Conservation (phyloP, 2,888 invertebrate species). For the Parasteatoda lunata region DNA sequence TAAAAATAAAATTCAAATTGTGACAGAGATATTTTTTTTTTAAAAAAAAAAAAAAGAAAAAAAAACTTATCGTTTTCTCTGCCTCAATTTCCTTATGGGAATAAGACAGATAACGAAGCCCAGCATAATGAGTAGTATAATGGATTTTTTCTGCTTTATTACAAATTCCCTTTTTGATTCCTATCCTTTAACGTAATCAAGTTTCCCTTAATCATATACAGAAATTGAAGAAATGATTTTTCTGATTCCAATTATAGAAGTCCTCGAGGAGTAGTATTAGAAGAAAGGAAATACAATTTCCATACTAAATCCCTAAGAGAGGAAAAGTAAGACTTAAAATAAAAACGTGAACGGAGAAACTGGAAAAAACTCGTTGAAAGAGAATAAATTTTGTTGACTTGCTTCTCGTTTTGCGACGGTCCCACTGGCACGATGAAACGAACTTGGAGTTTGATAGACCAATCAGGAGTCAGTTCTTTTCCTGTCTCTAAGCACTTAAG, state of each 20-base stretch:
- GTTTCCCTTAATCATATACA: constrained; percentile 49
- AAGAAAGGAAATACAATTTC: constrained; percentile 32
- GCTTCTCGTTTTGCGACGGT: constrained; percentile 5
- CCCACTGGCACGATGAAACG: constrained; percentile 28
- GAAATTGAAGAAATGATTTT: constrained; percentile 14
- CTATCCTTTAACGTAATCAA: constrained; percentile 20
- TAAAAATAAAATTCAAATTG: no score
- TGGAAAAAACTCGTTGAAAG: constrained; percentile 19
- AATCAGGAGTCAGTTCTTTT: constrained; percentile 32
- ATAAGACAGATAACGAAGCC: no score
- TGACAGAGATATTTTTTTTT: no score
- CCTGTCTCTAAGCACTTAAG: constrained; percentile 42
- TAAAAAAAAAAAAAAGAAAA: no score
- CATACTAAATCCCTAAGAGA: constrained; percentile 16
- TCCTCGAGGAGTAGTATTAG: constrained; percentile 14
- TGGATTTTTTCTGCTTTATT: no score
- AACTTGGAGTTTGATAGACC: constrained; percentile 37
- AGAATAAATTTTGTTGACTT: constrained; percentile 31
- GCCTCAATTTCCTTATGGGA: neutral
- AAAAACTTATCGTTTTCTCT: no score
- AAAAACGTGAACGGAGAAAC: constrained; percentile 10
- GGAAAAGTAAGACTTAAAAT: constrained; percentile 11
- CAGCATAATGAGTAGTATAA: no score
- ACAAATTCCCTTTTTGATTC: neutral
- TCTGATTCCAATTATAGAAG: constrained; percentile 33